Conservation (phyloP, 2,113 vertebrate species). For the Rhinopomastus cyanomelas region DNA sequence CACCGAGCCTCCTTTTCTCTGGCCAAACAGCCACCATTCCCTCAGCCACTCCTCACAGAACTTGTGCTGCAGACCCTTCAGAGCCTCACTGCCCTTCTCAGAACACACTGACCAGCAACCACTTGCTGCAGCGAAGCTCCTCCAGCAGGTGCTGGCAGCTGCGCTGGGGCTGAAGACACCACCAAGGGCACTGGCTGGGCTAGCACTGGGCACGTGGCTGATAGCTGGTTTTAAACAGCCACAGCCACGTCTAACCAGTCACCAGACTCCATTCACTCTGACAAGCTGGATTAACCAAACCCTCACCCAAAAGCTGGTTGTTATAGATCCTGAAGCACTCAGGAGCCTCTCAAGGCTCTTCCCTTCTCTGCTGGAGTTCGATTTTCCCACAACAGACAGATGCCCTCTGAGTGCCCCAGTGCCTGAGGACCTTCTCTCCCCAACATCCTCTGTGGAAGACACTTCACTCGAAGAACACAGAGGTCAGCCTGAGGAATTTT, state of each 20-base stretch:
- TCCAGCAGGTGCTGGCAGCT: background rate
- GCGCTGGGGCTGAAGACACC: background rate
- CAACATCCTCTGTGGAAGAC: background rate
- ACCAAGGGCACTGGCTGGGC: background rate
- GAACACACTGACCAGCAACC: background rate
- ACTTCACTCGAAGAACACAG: background rate
- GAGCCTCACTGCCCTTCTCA: too few species aligned
- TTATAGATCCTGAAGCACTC: background rate
- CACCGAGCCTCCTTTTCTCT: too few species aligned
- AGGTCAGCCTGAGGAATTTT: background rate
- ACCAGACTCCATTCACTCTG: background rate
- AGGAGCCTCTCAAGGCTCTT: background rate
- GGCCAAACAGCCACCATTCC: too few species aligned
- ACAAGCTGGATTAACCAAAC: background rate
- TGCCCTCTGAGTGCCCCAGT: too few species aligned
- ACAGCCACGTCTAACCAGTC: background rate
- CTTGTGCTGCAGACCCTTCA: too few species aligned
- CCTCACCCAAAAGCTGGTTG: background rate
- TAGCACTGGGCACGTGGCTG: background rate
- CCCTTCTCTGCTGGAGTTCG: background rate
- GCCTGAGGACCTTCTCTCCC: background rate
- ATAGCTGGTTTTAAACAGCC: background rate
- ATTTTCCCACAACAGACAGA: background rate
- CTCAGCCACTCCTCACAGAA: too few species aligned
- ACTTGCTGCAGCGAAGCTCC: background rate